Evolutionary conservation across 2,797 vertebrate genomes (phyloP).

Genomic region (Helicolenus hilgendorfi): DNA sequence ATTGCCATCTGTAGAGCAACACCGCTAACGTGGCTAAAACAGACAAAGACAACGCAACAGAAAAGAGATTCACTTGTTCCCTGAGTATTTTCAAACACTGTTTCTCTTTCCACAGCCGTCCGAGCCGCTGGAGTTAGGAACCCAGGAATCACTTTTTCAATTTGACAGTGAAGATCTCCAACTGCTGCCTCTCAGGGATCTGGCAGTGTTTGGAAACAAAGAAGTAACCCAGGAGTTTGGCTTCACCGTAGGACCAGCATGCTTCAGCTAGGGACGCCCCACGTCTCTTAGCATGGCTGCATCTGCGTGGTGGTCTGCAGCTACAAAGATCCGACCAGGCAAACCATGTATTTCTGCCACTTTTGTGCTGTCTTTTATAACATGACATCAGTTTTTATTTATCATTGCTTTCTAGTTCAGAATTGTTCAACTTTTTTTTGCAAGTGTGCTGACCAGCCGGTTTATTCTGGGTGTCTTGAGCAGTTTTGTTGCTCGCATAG

Average conservation of each 20-base stretch:
- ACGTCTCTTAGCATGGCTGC: not conserved
- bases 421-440: not conserved
- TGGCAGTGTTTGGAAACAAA: constrained; percentile 89
- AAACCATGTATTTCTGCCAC: not conserved
- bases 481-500: not conserved
- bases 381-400: not conserved
- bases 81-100: not conserved
- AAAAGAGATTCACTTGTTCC: not conserved
- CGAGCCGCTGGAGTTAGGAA: constrained; percentile 73
- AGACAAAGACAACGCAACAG: not conserved
- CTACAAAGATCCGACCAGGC: not conserved
- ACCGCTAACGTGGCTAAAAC: too few relatives aligned
- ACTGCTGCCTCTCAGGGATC: constrained; percentile 91
- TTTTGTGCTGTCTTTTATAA: not conserved
- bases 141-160: constrained; percentile 88
- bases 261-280: constrained; percentile 88
- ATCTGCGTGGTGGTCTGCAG: not conserved
- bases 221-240: constrained; percentile 87
- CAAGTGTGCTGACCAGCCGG: not conserved
- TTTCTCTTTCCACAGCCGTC: constrained; percentile 49
- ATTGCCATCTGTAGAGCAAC: not conserved
- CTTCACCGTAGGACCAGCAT: constrained; percentile 91
- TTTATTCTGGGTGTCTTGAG: not conserved
- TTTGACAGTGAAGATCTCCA: constrained; percentile 89
- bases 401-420: not conserved